A percentile compares a stretch with the other conserved stretches of the same genome.
These are phyloP conservation scores for Aradophagus sp. DNA, from an alignment of 1,140 invertebrate species.

Conservation along the genomic window DNA sequence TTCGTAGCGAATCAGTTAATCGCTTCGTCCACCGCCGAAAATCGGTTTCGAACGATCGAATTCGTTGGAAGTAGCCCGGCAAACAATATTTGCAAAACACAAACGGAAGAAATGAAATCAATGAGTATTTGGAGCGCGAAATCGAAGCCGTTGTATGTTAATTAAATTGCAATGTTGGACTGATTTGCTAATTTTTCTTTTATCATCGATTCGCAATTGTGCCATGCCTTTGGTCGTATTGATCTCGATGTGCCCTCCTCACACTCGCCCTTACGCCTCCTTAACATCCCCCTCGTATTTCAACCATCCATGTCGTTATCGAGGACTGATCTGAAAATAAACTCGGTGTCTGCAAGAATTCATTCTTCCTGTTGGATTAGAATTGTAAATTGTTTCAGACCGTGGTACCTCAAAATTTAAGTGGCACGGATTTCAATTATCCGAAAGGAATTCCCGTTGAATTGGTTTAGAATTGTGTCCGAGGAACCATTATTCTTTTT, in stretches of 20 bases:
- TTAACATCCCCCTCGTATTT: slow-evolving; percentile 36
- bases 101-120: slow-evolving; percentile 12
- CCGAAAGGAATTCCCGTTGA: neutral
- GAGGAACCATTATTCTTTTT: too few relatives aligned
- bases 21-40: too few relatives aligned
- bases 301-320: slow-evolving; percentile 35
- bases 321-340: slow-evolving; percentile 38
- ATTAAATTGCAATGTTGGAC: slow-evolving; percentile 42
- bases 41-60: too few relatives aligned
- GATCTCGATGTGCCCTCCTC: slow-evolving; percentile 35
- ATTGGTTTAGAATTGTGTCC: too few relatives aligned
- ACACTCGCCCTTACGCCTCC: slow-evolving; percentile 30
- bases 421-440: slow-evolving; percentile 16
- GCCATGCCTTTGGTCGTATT: slow-evolving; percentile 31
- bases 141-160: slow-evolving; percentile 43
- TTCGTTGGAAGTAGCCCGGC: too few relatives aligned
- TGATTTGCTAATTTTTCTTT: slow-evolving; percentile 44
- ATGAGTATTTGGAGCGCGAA: slow-evolving; percentile 33
- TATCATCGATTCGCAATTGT: slow-evolving; percentile 44
- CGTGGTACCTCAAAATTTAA: slow-evolving; percentile 32
- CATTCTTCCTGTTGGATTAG: slow-evolving; percentile 38
- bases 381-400: slow-evolving; percentile 44
- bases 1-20: too few relatives aligned
- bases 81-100: slow-evolving; percentile 4
- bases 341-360: slow-evolving; percentile 41